Conservation (phyloP, 2,113 vertebrate species). For the Callionymus lyra region DNA sequence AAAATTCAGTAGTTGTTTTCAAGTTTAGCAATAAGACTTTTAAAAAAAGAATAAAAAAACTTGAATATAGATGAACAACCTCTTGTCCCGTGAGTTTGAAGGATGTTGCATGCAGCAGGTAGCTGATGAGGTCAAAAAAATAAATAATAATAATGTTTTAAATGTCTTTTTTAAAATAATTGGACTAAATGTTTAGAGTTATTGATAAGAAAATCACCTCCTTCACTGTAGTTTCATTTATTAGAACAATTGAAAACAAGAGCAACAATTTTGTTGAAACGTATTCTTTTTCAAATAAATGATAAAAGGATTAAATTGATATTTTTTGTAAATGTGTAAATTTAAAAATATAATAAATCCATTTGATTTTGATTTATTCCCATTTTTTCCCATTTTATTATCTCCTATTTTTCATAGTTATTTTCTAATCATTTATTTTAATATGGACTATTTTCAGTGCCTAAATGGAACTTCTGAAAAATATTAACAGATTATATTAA, state of each 20-base stretch:
- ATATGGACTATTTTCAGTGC: constrained; percentile 1
- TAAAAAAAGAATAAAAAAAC: constrained; percentile 13
- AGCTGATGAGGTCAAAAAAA: constrained; percentile 28
- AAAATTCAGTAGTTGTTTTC: no score
- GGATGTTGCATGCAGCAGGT: constrained; percentile 41
- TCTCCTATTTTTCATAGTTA: no score
- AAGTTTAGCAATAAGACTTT: constrained; percentile 55
- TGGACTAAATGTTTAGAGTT: constrained; percentile 15
- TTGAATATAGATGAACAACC: constrained; percentile 41
- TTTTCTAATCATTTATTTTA: no score
- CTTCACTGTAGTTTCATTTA: constrained; percentile 6
- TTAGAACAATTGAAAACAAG: constrained; percentile 35
- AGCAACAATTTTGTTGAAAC: no score
- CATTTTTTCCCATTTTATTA: no score
- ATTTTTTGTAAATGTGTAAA: no score
- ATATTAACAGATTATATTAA: neutral
- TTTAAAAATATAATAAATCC: no score
- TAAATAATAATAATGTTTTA: constrained; percentile 30
- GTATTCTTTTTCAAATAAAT: no score
- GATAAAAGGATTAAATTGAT: no score
- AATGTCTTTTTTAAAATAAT: constrained; percentile 9
- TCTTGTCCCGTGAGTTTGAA: constrained; percentile 34
- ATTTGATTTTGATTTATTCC: no score
- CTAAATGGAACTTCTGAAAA: constrained; percentile 13
- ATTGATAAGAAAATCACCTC: constrained; percentile 11